Evolutionary conservation across 2,888 invertebrate species (phyloP).

Genomic region (Tachina fera): DNA sequence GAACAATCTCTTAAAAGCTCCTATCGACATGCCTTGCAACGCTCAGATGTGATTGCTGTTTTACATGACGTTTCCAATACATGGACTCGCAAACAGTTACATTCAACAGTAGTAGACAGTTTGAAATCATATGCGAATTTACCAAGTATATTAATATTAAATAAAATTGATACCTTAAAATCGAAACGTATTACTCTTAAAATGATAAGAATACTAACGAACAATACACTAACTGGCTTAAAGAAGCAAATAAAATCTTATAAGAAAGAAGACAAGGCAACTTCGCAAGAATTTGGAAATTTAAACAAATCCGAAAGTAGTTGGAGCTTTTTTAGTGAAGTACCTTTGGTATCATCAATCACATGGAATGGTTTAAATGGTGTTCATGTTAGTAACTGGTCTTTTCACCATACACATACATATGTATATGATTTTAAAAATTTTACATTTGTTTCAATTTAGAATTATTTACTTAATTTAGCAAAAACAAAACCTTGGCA

Average conservation of each 20-base stretch:
- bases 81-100: slow-evolving; percentile 87
- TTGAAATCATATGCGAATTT: slow-evolving; percentile 86
- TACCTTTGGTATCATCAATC: slow-evolving; percentile 96
- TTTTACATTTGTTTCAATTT: slow-evolving; percentile 6
- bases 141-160: slow-evolving; percentile 91
- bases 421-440: no score
- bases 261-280: neutral
- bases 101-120: slow-evolving; percentile 87
- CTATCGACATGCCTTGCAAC: slow-evolving; percentile 84
- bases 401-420: neutral
- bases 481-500: slow-evolving; percentile 88
- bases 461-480: slow-evolving; percentile 75
- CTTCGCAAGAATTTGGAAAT: slow-evolving; percentile 40
- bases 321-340: slow-evolving; percentile 92
- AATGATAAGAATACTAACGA: slow-evolving; percentile 88
- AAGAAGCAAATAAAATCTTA: no score
- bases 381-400: slow-evolving; percentile 85
- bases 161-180: slow-evolving; percentile 92
- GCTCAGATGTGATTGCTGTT: slow-evolving; percentile 92
- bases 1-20: slow-evolving; percentile 85
- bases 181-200: slow-evolving; percentile 90
- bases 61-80: slow-evolving; percentile 92
- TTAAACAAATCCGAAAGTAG: slow-evolving; percentile 79
- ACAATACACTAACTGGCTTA: slow-evolving; percentile 83
- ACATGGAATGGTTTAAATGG: slow-evolving; percentile 89